Percentiles rank a stretch among this genome's conserved stretches.
Evolutionary conservation across 1,140 invertebrate genomes (phyloP).

Genomic region (Panulirus ornatus): DNA sequence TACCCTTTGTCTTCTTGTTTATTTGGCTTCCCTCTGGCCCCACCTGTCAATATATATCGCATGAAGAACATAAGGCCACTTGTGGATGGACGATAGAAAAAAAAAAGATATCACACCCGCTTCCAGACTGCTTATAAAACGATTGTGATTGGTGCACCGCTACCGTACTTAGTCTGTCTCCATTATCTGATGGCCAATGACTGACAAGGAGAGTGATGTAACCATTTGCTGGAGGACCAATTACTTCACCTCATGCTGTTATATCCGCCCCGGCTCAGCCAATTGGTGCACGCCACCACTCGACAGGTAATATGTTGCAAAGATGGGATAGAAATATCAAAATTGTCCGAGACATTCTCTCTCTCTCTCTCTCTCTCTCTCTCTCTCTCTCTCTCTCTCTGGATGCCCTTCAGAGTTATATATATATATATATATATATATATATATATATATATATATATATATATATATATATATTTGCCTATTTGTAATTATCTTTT

Average conservation of each 20-base stretch:
- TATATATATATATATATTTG: too few relatives aligned
- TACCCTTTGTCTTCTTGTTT: background rate
- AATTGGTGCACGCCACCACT: too few relatives aligned
- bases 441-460: too few relatives aligned
- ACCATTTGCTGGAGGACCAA: background rate
- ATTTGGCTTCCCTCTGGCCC: background rate
- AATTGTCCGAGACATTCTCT: too few relatives aligned
- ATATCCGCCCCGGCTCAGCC: background rate
- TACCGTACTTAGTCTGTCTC: background rate
- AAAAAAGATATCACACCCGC: too few relatives aligned
- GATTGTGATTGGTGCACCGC: background rate
- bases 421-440: too few relatives aligned
- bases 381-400: conserved; percentile 7
- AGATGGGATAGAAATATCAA: too few relatives aligned
- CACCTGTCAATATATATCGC: background rate
- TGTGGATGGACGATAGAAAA: too few relatives aligned
- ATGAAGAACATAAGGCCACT: background rate
- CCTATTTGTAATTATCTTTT: too few relatives aligned
- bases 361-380: background rate
- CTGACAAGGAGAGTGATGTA: background rate
- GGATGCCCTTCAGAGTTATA: too few relatives aligned
- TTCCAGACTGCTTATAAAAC: background rate
- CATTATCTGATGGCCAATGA: background rate
- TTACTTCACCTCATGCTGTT: background rate
- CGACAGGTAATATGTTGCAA: too few relatives aligned